These are phyloP conservation scores for Sphaerophoria rueppellii DNA, from an alignment of 2,888 invertebrate genomes.

Conservation along the genomic window DNA sequence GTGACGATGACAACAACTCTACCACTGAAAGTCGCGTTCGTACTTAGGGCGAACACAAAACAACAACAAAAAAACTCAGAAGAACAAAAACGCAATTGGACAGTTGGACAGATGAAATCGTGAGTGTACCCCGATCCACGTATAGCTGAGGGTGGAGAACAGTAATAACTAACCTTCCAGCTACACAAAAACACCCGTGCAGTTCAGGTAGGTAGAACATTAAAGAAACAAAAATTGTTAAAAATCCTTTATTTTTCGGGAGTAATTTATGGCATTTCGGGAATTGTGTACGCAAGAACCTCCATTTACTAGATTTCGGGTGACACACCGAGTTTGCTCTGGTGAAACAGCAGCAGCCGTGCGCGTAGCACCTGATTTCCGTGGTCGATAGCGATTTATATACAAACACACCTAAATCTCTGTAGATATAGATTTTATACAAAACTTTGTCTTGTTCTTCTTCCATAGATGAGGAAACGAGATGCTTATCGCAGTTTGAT, in stretches of 20 bases:
- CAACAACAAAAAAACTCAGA: conserved; percentile 20
- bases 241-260: conserved; percentile 72
- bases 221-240: too few relatives aligned
- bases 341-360: conserved; percentile 42
- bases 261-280: conserved; percentile 70
- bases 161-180: background rate
- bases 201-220: conserved; percentile 53
- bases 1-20: conserved; percentile 45
- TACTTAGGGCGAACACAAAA: conserved; percentile 52
- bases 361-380: conserved; percentile 72
- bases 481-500: conserved; percentile 67
- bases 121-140: conserved; percentile 68
- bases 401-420: background rate
- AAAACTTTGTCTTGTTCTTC: conserved; percentile 5
- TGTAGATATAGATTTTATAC: conserved; percentile 32
- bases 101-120: conserved; percentile 73
- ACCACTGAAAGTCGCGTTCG: conserved; percentile 18
- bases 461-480: conserved; percentile 59
- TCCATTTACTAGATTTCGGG: conserved; percentile 66
- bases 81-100: conserved; percentile 44
- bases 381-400: conserved; percentile 71
- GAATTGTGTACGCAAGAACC: conserved; percentile 63
- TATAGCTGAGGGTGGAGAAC: conserved; percentile 29
- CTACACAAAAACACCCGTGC: background rate
- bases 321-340: conserved; percentile 43